Evolutionary conservation across 2,797 vertebrate species (phyloP).

Genomic region (Arremon brunneinucha): DNA sequence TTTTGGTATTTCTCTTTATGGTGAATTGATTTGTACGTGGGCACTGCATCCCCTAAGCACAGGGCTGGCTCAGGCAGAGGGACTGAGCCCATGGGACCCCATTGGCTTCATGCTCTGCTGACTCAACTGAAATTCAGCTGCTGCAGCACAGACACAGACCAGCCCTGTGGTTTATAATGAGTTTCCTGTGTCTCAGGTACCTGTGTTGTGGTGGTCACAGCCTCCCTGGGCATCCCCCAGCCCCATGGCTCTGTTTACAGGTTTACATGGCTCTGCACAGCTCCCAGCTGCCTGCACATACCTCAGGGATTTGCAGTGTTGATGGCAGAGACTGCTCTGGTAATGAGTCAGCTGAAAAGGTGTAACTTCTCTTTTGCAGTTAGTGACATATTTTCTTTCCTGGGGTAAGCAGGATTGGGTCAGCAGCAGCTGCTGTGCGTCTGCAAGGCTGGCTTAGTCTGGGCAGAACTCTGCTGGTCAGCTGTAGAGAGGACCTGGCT

Average conservation of each 20-base stretch:
- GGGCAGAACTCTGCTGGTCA: not conserved
- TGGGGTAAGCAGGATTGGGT: not conserved
- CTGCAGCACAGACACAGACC: not conserved
- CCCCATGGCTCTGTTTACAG: not conserved
- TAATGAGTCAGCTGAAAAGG: slow-evolving; percentile 32
- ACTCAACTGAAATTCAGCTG: not conserved
- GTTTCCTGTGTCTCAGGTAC: not conserved
- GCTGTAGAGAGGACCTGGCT: not conserved
- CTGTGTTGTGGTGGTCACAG: fast-evolving
- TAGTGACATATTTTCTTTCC: not conserved
- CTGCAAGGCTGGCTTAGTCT: not conserved
- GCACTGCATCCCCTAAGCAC: not conserved
- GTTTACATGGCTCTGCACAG: not conserved
- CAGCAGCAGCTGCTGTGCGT: not conserved
- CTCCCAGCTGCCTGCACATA: slow-evolving; percentile 11
- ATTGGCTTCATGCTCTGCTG: not conserved
- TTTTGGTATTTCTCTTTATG: slow-evolving; percentile 55
- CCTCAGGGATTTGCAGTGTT: not conserved
- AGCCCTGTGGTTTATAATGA: not conserved
- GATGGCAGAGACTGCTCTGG: not conserved
- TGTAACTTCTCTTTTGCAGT: not conserved
- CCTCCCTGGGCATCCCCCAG: not conserved
- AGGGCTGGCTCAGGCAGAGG: not conserved
- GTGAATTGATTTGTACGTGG: not conserved
- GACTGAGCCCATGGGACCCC: not conserved